A percentile compares a stretch with the other conserved stretches of the same genome.
These are phyloP conservation scores for Steatocranus sp. DNA, from an alignment of 2,797 vertebrate species.

Conservation along the genomic window DNA sequence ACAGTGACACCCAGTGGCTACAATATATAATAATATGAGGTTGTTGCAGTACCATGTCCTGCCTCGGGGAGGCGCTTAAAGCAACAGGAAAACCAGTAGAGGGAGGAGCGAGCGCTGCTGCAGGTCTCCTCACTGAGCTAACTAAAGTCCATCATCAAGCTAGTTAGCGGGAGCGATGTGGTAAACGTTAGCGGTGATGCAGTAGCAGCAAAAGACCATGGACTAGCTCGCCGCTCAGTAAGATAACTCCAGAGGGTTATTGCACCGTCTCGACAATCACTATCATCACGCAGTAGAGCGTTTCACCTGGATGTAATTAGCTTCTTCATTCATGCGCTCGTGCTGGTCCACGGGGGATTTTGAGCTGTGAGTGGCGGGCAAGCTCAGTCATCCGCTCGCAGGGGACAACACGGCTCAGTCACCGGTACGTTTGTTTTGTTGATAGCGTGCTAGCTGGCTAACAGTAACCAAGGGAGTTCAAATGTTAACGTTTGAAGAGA, in stretches of 20 bases:
- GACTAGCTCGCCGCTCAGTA: not conserved
- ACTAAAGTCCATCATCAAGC: constrained; percentile 58
- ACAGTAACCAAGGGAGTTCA: not conserved
- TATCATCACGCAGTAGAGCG: not conserved
- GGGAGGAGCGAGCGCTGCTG: constrained; percentile 40
- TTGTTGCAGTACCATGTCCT: not conserved
- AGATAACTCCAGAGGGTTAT: not conserved
- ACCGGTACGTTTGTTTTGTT: constrained; percentile 55
- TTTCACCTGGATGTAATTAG: not conserved
- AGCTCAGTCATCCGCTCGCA: constrained; percentile 35
- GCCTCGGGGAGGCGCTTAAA: not conserved
- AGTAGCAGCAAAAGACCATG: constrained; percentile 10
- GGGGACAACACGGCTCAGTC: constrained; percentile 53
- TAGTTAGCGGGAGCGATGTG: constrained; percentile 49
- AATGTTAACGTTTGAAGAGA: fast-evolving
- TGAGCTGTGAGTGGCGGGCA: constrained; percentile 55
- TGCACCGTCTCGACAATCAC: not conserved
- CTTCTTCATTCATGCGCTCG: constrained; percentile 46
- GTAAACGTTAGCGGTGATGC: not conserved
- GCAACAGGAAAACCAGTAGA: not conserved
- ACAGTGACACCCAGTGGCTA: constrained; percentile 34
- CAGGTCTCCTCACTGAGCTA: constrained; percentile 31
- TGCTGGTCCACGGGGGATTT: constrained; percentile 9
- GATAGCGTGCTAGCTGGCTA: constrained; percentile 36
- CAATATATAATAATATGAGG: fast-evolving